Evolutionary conservation across 2,797 vertebrate species (phyloP).

Genomic region (Tinamus major): DNA sequence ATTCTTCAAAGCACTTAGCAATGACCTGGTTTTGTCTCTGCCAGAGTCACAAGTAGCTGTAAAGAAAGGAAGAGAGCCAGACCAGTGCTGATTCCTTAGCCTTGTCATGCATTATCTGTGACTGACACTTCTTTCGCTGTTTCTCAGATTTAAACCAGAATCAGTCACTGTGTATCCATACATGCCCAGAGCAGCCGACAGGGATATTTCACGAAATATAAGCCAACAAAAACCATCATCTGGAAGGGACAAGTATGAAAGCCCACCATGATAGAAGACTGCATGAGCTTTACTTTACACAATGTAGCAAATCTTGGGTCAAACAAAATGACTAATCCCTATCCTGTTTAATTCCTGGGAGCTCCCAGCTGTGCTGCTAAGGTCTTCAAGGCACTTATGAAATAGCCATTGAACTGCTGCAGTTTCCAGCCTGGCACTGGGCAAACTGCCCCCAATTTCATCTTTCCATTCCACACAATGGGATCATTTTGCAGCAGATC

Average conservation of each 20-base stretch:
- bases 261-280: accelerated
- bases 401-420: not conserved
- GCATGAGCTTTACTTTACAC: not conserved
- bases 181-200: not conserved
- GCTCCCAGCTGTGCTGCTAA: not conserved
- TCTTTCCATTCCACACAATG: not conserved
- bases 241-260: not conserved
- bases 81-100: not conserved
- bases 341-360: not conserved
- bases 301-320: not conserved
- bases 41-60: not conserved
- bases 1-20: slow-evolving; percentile 35
- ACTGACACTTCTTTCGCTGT: not conserved
- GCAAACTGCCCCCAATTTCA: not conserved
- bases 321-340: not conserved
- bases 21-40: not conserved
- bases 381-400: not conserved
- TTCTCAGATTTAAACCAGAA: not conserved
- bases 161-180: not conserved
- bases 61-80: not conserved
- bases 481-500: not conserved
- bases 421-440: not conserved
- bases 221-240: not conserved
- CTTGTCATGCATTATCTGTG: not conserved
- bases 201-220: not conserved